Conservation (phyloP, 2,888 invertebrate genomes). For the Aphidius colemani region DNA sequence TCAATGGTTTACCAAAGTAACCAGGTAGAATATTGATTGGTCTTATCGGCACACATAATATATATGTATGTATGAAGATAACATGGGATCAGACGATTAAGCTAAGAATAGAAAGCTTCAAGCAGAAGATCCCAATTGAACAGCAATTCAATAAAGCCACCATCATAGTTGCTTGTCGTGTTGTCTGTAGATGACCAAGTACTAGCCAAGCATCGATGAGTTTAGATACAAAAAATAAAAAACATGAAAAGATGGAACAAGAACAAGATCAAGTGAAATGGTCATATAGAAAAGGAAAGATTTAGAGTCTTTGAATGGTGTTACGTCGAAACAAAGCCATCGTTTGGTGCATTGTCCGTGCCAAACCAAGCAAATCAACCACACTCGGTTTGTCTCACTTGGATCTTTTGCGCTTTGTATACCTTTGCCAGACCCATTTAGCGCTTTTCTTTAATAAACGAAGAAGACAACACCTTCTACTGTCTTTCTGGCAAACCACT, state of each 20-base stretch:
- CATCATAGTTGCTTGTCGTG: too few species aligned
- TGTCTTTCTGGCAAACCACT: too few species aligned
- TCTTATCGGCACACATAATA: not conserved
- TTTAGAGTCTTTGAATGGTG: constrained; percentile 46
- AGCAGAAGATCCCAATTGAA: too few species aligned
- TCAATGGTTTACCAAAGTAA: too few species aligned
- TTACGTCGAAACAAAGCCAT: constrained; percentile 55
- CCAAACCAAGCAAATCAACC: constrained; percentile 56
- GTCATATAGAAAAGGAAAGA: too few species aligned
- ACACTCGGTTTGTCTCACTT: constrained; percentile 27
- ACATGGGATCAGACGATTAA: not conserved
- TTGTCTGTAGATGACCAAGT: not conserved
- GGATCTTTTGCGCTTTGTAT: constrained; percentile 10
- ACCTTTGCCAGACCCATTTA: constrained; percentile 23
- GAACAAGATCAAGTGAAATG: too few species aligned
- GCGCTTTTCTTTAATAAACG: constrained; percentile 7
- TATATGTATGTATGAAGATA: not conserved
- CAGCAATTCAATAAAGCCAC: too few species aligned
- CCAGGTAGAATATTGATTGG: not conserved
- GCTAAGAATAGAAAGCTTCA: constrained; percentile 7
- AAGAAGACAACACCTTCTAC: not conserved
- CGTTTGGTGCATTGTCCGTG: constrained; percentile 51
- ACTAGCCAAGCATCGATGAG: not conserved
- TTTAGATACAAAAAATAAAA: constrained; percentile 22
- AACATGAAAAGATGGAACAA: not conserved